Percentiles rank a stretch among this genome's conserved stretches.
phyloP scores from a whole-genome alignment of 2,888 invertebrate genomes.

The Melipona beecheii region DNA sequence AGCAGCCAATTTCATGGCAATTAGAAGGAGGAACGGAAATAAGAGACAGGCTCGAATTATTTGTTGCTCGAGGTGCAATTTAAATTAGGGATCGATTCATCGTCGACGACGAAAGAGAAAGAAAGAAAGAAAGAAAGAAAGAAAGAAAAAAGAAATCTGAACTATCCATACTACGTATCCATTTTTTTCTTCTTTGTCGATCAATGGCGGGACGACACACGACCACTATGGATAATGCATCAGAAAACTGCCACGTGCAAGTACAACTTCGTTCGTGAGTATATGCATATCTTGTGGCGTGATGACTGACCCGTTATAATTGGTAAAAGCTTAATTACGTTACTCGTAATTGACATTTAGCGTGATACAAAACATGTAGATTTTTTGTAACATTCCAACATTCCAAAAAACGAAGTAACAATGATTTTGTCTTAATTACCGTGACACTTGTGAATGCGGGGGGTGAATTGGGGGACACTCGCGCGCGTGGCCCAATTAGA shows the following conservation, averaged over 20 bases:
- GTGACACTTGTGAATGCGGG: neutral
- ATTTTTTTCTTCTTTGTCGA: neutral
- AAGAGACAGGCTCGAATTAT: neutral
- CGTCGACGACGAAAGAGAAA: neutral
- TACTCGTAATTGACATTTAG: too few relatives aligned
- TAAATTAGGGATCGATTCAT: neutral
- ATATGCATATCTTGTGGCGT: too few relatives aligned
- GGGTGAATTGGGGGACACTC: constrained; percentile 2
- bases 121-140: neutral
- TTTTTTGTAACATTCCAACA: too few relatives aligned
- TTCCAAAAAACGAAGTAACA: neutral
- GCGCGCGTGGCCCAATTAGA: constrained; percentile 17
- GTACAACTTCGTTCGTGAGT: neutral
- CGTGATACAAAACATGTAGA: too few relatives aligned
- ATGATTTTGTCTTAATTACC: neutral
- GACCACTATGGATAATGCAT: neutral
- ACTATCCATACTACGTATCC: too few relatives aligned
- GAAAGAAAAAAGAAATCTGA: neutral
- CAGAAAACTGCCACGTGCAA: neutral
- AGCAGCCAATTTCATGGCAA: neutral
- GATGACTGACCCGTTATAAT: too few relatives aligned
- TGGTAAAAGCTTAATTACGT: too few relatives aligned
- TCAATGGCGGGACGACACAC: neutral
- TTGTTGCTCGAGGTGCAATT: neutral
- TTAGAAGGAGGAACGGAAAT: neutral